Evolutionary conservation across 2,888 invertebrate species (phyloP).

Genomic region (Zhuqinia jingwanae): DNA sequence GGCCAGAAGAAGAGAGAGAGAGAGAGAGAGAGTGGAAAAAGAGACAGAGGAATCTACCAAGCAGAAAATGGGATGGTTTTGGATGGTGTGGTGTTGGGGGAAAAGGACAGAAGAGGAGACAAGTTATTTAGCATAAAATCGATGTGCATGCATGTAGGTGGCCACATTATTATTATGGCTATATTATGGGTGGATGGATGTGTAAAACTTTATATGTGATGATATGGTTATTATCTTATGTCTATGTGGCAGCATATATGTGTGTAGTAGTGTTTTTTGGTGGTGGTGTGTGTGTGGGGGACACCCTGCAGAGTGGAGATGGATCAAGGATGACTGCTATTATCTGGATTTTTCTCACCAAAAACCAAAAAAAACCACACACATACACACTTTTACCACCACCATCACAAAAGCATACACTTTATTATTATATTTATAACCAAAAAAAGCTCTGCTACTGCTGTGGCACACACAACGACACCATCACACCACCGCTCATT

Average conservation of each 20-base stretch:
- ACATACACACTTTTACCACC: slow-evolving; percentile 12
- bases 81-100: neutral
- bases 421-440: neutral
- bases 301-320: slow-evolving; percentile 64
- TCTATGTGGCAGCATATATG: neutral
- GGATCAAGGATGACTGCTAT: slow-evolving; percentile 67
- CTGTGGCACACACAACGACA: neutral
- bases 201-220: too few relatives aligned
- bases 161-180: slow-evolving; percentile 51
- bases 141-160: slow-evolving; percentile 75
- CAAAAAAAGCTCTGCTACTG: slow-evolving; percentile 1
- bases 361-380: slow-evolving; percentile 37
- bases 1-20: slow-evolving; percentile 19
- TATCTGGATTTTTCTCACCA: slow-evolving; percentile 64
- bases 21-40: too few relatives aligned
- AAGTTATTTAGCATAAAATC: slow-evolving; percentile 79
- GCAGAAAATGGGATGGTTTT: slow-evolving; percentile 39
- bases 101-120: slow-evolving; percentile 53
- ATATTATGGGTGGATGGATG: slow-evolving; percentile 6
- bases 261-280: neutral
- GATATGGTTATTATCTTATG: neutral
- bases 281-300: slow-evolving; percentile 54
- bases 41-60: slow-evolving; percentile 26
- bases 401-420: neutral
- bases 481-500: neutral